Conservation (phyloP, 2,888 invertebrate species). For the Lasioglossum oenotherae region DNA sequence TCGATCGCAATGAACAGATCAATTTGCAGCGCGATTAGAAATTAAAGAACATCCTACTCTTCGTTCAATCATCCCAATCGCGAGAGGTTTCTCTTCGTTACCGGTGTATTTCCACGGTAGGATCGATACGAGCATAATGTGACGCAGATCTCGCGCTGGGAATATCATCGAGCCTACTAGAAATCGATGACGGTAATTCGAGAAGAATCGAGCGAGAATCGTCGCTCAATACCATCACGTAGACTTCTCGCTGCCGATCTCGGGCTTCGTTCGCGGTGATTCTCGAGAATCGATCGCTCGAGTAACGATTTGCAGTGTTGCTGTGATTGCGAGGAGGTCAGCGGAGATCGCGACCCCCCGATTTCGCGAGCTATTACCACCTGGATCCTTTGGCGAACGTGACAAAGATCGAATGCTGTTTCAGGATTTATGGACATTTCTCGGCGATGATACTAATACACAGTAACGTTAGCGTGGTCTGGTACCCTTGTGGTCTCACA, state of each 20-base stretch:
- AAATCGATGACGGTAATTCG: slow-evolving; percentile 69
- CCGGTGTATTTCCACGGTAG: background rate
- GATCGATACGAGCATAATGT: background rate
- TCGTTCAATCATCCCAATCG: background rate
- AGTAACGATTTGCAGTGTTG: slow-evolving; percentile 65
- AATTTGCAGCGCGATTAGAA: background rate
- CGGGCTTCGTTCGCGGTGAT: slow-evolving; percentile 39
- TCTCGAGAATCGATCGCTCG: slow-evolving; percentile 55
- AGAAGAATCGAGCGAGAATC: slow-evolving; percentile 70
- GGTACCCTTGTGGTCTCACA: background rate
- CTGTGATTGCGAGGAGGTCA: slow-evolving; percentile 52
- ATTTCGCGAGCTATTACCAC: slow-evolving; percentile 68
- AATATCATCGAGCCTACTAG: slow-evolving; percentile 50
- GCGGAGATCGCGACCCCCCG: slow-evolving; percentile 53
- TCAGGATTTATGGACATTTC: background rate
- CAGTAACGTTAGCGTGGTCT: background rate
- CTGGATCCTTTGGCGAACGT: slow-evolving; percentile 42
- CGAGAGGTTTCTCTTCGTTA: background rate
- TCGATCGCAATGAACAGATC: background rate
- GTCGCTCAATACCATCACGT: slow-evolving; percentile 76
- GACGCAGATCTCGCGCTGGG: background rate
- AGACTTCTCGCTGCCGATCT: slow-evolving; percentile 62
- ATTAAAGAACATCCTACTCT: background rate
- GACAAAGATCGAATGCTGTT: slow-evolving; percentile 30
- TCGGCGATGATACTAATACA: background rate